Percentiles rank a stretch among this genome's conserved stretches.
These are phyloP conservation scores for Linurgus olivaceus DNA, from an alignment of 2,797 vertebrate species.

Conservation along the genomic window DNA sequence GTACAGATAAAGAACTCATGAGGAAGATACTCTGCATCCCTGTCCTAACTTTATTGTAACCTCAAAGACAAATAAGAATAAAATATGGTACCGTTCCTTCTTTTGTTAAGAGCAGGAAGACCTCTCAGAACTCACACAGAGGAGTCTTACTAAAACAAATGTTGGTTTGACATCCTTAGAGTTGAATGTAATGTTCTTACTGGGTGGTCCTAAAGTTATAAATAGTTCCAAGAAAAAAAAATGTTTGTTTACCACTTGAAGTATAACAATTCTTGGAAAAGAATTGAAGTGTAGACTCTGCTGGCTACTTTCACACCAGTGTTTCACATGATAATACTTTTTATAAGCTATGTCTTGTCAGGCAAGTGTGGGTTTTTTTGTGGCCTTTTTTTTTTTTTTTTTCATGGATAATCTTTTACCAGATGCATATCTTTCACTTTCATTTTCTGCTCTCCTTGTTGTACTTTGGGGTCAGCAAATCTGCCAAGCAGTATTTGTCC, in stretches of 20 bases:
- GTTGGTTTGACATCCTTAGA: neutral
- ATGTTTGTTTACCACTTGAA: neutral
- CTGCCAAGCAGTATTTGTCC: neutral
- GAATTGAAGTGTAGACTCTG: neutral
- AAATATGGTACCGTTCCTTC: neutral
- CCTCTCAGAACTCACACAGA: neutral
- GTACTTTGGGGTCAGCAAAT: neutral
- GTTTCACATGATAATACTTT: neutral
- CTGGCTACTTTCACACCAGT: neutral
- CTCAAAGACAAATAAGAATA: neutral
- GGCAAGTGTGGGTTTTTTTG: fast-evolving
- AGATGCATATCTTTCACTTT: neutral
- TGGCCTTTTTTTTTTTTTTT: neutral
- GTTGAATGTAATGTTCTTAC: neutral
- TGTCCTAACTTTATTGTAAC: neutral
- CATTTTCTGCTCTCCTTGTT: neutral
- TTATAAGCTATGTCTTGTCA: neutral
- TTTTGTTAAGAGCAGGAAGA: neutral
- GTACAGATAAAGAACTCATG: neutral
- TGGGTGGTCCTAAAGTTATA: slow-evolving; percentile 13
- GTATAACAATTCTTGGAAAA: neutral
- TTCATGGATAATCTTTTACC: neutral
- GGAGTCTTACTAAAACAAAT: neutral
- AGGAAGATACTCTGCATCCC: neutral
- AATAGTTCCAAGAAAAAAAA: neutral